Percentiles rank a stretch among this genome's conserved stretches.
phyloP scores from a whole-genome alignment of 35 echinoderm and acorn worm genomes.

The Patiria miniata region DNA sequence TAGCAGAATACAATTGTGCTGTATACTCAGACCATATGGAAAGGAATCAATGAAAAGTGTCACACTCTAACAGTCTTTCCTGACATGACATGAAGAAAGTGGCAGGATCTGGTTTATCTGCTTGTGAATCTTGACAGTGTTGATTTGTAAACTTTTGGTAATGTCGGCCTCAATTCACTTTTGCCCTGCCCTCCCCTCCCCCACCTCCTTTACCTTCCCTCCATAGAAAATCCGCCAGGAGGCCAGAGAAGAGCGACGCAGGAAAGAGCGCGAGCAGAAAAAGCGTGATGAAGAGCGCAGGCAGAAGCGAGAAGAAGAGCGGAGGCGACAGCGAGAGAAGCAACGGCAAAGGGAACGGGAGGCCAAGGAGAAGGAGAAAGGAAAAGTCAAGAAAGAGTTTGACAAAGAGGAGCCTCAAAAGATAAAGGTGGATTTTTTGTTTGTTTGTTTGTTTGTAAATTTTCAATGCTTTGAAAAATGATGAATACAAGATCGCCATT shows the following conservation, averaged over 20 bases:
- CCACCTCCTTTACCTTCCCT: not conserved
- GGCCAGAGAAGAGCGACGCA: constrained; percentile 15
- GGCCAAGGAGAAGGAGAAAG: not conserved
- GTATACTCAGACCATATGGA: no score
- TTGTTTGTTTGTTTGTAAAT: not conserved
- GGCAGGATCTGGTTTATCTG: no score
- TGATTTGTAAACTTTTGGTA: no score
- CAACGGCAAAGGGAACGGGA: constrained; percentile 3
- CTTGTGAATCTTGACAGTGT: no score
- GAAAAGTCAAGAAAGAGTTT: not conserved
- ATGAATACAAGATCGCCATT: no score
- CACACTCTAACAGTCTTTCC: no score
- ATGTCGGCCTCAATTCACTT: no score
- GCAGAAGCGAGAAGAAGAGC: constrained; percentile 15
- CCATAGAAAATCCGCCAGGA: constrained; percentile 25
- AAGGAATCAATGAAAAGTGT: no score
- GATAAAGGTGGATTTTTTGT: not conserved
- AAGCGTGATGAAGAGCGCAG: constrained; percentile 30
- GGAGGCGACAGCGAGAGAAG: constrained; percentile 22
- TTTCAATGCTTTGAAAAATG: no score
- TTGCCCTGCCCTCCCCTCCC: no score
- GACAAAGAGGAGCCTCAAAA: constrained; percentile 25
- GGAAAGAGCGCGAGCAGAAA: constrained; percentile 41
- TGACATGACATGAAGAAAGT: no score
- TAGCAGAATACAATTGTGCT: no score